These are phyloP conservation scores for Vimba vimba DNA, from an alignment of 2,113 vertebrate genomes.

Conservation along the genomic window DNA sequence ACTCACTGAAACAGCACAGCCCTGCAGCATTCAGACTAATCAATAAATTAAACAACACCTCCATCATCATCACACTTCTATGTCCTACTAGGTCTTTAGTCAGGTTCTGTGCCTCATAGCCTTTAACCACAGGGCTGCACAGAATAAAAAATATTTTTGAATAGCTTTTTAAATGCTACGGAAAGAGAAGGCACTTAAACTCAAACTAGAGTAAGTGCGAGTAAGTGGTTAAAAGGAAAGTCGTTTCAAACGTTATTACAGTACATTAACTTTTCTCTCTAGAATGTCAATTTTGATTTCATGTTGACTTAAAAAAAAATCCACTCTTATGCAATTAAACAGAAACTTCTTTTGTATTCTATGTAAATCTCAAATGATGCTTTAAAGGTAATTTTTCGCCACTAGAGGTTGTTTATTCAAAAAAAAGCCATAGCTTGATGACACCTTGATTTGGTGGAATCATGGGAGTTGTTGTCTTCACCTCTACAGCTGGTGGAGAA, in stretches of 20 bases:
- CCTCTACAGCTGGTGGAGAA: too few species aligned
- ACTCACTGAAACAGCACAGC: not conserved
- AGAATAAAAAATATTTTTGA: not conserved
- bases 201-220: not conserved
- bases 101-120: not conserved
- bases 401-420: too few species aligned
- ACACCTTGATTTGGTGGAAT: too few species aligned
- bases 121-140: not conserved
- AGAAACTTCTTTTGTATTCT: not conserved
- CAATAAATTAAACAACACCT: slow-evolving; percentile 28
- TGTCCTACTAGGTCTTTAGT: not conserved
- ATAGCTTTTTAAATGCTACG: not conserved
- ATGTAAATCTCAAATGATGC: too few species aligned
- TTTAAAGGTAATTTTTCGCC: too few species aligned
- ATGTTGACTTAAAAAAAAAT: not conserved
- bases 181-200: not conserved
- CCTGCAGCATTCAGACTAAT: not conserved
- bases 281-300: not conserved
- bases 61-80: slow-evolving; percentile 10
- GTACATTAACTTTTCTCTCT: not conserved
- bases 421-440: too few species aligned
- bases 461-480: too few species aligned
- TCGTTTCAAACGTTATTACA: not conserved
- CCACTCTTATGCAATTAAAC: not conserved
- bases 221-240: slow-evolving; percentile 13